phyloP scores from a whole-genome alignment of 1,140 invertebrate genomes.

The Aphaenogaster ashmeadi region DNA sequence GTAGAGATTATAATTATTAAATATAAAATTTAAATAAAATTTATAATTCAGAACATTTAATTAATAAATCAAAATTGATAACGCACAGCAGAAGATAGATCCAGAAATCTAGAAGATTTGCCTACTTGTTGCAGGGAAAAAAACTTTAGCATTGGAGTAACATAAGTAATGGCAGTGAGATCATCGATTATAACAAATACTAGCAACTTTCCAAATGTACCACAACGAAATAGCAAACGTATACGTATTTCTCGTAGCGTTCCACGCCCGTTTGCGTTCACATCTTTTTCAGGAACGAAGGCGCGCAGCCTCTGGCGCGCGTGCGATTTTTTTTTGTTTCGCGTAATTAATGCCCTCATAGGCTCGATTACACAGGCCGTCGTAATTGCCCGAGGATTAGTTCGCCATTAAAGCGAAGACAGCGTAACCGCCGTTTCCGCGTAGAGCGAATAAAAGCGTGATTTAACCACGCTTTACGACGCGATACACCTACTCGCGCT shows the following conservation, averaged over 20 bases:
- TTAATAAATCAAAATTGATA: neutral
- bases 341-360: slow-evolving; percentile 56
- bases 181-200: slow-evolving; percentile 29
- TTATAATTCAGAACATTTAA: neutral
- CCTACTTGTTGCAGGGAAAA: neutral
- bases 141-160: neutral
- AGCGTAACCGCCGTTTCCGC: slow-evolving; percentile 42
- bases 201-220: slow-evolving; percentile 3
- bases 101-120: neutral
- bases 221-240: neutral
- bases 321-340: slow-evolving; percentile 12
- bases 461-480: slow-evolving; percentile 42
- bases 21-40: neutral
- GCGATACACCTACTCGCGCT: neutral
- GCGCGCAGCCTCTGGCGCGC: slow-evolving; percentile 22
- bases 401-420: slow-evolving; percentile 51
- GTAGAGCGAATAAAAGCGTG: slow-evolving; percentile 24
- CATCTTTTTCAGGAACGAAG: slow-evolving; percentile 34
- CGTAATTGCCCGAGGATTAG: slow-evolving; percentile 55
- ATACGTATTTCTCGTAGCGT: neutral
- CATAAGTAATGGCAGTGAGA: neutral
- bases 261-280: neutral
- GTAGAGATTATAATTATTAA: neutral
- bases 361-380: slow-evolving; percentile 5
- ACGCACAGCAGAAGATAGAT: neutral